These are phyloP conservation scores for Cylloceria caligata DNA, from an alignment of 2,888 invertebrate species.

Conservation along the genomic window DNA sequence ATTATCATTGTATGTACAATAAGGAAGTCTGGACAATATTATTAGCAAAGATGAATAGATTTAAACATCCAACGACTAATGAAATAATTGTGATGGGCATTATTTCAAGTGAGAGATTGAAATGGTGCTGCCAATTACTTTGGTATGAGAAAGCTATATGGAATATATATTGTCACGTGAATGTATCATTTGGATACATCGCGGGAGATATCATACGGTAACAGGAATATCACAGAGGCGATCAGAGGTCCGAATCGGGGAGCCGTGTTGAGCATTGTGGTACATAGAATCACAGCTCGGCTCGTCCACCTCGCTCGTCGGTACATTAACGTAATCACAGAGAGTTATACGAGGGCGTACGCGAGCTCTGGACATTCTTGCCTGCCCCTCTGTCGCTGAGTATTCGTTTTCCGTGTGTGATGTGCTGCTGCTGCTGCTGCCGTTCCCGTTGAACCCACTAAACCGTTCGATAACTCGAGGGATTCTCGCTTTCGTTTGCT, in stretches of 20 bases:
- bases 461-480: conserved; percentile 46
- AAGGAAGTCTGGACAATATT: not conserved
- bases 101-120: not conserved
- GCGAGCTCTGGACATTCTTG: conserved; percentile 29
- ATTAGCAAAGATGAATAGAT: not conserved
- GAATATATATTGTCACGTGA: not conserved
- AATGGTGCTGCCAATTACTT: not conserved
- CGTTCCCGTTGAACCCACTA: conserved; percentile 25
- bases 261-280: conserved; percentile 26
- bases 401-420: conserved; percentile 54
- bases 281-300: not conserved
- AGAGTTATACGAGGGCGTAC: conserved; percentile 64
- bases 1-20: too few relatives aligned
- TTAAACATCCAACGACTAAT: not conserved
- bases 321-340: conserved; percentile 75
- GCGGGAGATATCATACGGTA: not conserved
- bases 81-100: conserved; percentile 18
- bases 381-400: conserved; percentile 56
- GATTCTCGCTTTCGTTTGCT: conserved; percentile 27
- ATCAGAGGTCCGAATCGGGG: conserved; percentile 19
- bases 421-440: not conserved
- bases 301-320: conserved; percentile 61
- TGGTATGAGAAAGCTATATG: not conserved
- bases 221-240: conserved; percentile 11
- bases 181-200: conserved; percentile 14